Evolutionary conservation across 2,888 invertebrate species (phyloP).

Genomic region (Brassicogethes aeneus): DNA sequence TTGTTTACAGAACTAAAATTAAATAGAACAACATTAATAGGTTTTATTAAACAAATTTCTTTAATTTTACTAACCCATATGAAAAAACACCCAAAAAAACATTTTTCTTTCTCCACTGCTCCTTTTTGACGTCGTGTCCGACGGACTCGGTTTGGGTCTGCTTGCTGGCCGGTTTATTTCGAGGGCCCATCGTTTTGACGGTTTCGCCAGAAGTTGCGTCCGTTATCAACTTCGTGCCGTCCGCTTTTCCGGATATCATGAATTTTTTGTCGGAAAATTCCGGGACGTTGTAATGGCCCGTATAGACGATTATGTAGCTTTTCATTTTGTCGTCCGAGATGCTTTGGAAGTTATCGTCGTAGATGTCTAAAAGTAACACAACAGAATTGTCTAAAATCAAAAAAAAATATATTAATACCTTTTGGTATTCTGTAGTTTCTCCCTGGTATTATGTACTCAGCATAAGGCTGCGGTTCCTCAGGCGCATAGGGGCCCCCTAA

Average conservation of each 20-base stretch:
- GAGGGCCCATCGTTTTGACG: not conserved
- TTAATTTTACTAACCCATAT: not conserved
- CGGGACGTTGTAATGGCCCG: conserved; percentile 67
- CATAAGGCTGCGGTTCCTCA: conserved; percentile 26
- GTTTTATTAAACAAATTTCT: too few relatives aligned
- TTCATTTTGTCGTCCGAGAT: conserved; percentile 22
- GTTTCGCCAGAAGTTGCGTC: conserved; percentile 25
- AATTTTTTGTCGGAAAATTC: conserved; percentile 41
- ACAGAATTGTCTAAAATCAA: not conserved
- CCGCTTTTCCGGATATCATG: conserved; percentile 31
- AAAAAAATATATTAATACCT: conserved; percentile 13
- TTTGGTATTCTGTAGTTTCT: conserved; percentile 30
- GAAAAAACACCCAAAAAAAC: not conserved
- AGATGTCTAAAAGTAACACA: conserved; percentile 16
- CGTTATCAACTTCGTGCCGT: conserved; percentile 29
- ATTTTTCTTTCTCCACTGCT: too few relatives aligned
- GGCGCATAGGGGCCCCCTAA: conserved; percentile 59
- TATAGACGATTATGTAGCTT: conserved; percentile 36
- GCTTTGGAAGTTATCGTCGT: conserved; percentile 31
- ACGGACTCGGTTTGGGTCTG: not conserved
- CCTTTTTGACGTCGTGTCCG: not conserved
- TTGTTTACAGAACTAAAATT: not conserved
- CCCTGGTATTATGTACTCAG: conserved; percentile 33
- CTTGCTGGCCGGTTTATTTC: not conserved
- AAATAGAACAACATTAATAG: too few relatives aligned